A percentile compares a stretch with the other conserved stretches of the same genome.
phyloP scores from a whole-genome alignment of 2,113 vertebrate species.

The Ceyx margarethae region DNA sequence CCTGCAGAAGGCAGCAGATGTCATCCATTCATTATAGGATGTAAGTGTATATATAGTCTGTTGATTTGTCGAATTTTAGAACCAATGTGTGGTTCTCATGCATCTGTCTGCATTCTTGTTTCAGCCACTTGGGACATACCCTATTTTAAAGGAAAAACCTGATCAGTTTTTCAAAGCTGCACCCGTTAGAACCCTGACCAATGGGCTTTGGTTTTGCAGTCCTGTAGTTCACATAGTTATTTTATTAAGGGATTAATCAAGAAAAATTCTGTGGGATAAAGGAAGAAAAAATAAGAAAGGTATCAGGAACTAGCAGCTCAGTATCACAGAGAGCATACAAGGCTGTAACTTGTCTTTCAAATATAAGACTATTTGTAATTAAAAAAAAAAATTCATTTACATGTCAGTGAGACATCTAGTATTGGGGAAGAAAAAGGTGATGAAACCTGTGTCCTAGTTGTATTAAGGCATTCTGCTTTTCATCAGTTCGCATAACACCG shows the following conservation, averaged over 20 bases:
- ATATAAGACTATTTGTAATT: not conserved
- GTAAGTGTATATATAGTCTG: not conserved
- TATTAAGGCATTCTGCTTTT: not conserved
- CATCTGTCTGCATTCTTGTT: not conserved
- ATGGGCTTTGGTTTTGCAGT: not conserved
- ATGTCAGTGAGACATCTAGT: not conserved
- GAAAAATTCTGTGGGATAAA: not conserved
- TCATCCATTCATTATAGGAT: not conserved
- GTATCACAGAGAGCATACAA: not conserved
- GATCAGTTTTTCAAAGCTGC: not conserved
- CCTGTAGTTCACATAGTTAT: not conserved
- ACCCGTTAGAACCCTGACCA: not conserved
- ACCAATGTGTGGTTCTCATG: not conserved
- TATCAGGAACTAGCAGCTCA: not conserved
- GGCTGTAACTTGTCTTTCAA: not conserved
- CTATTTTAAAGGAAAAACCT: not conserved
- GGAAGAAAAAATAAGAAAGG: not conserved
- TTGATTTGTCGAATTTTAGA: not conserved
- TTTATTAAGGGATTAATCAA: not conserved
- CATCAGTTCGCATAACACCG: not conserved
- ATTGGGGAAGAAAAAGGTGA: not conserved
- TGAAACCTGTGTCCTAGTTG: not conserved
- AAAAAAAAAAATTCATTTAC: not conserved
- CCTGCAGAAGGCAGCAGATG: not conserved
- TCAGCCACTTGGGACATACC: not conserved